Conservation (phyloP, 2,113 vertebrate genomes). For the Isurus oxyrinchus region DNA sequence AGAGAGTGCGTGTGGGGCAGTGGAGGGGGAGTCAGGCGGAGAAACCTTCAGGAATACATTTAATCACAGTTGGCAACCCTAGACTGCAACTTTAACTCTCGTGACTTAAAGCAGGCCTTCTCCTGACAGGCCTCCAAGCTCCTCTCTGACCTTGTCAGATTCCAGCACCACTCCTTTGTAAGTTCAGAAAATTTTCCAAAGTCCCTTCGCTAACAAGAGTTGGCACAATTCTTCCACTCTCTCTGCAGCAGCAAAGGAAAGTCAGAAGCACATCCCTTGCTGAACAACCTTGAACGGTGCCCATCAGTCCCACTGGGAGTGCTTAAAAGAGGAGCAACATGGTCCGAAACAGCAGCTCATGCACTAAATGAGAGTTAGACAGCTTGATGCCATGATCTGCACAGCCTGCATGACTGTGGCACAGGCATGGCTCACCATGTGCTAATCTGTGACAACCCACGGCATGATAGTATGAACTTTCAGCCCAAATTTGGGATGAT, state of each 20-base stretch:
- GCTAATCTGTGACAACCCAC: too few relatives aligned
- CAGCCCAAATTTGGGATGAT: neutral
- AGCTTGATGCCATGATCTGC: neutral
- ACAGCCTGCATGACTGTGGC: too few relatives aligned
- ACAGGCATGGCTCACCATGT: too few relatives aligned
- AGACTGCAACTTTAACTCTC: neutral
- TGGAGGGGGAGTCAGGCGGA: too few relatives aligned
- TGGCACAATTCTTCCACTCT: too few relatives aligned
- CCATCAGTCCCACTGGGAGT: neutral
- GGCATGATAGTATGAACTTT: neutral
- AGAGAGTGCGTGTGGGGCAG: too few relatives aligned
- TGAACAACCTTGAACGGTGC: neutral
- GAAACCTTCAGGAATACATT: too few relatives aligned
- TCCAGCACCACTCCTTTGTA: neutral
- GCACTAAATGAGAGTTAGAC: neutral
- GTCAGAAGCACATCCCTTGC: neutral
- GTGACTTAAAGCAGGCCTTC: neutral
- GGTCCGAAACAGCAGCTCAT: neutral
- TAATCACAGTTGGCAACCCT: too few relatives aligned
- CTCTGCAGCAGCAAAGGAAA: neutral
- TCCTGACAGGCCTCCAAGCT: neutral
- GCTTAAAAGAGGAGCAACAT: neutral
- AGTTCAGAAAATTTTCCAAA: neutral
- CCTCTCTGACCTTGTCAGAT: too few relatives aligned
- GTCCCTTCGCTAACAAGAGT: neutral